Conservation (phyloP, 2,113 vertebrate species). For the Proteles cristata region DNA sequence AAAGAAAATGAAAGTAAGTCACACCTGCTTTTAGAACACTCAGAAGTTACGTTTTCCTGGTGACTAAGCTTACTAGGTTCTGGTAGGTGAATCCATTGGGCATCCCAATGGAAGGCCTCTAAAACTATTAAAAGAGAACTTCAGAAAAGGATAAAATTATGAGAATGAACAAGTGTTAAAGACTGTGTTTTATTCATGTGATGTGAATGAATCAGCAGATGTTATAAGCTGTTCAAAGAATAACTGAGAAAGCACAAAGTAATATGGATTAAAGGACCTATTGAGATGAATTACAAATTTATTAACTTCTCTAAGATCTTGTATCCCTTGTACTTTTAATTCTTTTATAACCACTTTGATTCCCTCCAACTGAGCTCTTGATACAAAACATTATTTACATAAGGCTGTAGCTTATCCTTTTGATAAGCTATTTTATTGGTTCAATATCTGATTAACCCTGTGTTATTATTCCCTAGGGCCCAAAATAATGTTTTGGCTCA, state of each 20-base stretch:
- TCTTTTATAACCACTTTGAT: not conserved
- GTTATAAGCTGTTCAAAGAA: not conserved
- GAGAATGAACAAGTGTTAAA: not conserved
- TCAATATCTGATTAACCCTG: not conserved
- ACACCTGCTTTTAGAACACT: not conserved
- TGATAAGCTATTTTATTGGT: not conserved
- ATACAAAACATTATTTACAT: not conserved
- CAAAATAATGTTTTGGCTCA: not conserved
- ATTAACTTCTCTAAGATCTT: not conserved
- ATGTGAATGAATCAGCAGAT: not conserved
- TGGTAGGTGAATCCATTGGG: not conserved
- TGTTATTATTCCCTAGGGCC: not conserved
- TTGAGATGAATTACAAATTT: not conserved
- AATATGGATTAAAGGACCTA: not conserved
- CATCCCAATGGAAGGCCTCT: not conserved
- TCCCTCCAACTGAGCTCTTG: not conserved
- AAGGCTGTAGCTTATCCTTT: not conserved
- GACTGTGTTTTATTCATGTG: not conserved
- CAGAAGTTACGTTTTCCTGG: accelerated
- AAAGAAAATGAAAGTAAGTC: not conserved
- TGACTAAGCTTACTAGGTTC: not conserved
- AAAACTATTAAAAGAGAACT: not conserved
- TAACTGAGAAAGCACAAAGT: not conserved
- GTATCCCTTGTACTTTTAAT: not conserved
- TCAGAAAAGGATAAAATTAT: not conserved